Evolutionary conservation across 2,888 invertebrate species (phyloP), one percentile per base, ranked within the genome.

Genomic region (Ligdia adustata): DNA sequence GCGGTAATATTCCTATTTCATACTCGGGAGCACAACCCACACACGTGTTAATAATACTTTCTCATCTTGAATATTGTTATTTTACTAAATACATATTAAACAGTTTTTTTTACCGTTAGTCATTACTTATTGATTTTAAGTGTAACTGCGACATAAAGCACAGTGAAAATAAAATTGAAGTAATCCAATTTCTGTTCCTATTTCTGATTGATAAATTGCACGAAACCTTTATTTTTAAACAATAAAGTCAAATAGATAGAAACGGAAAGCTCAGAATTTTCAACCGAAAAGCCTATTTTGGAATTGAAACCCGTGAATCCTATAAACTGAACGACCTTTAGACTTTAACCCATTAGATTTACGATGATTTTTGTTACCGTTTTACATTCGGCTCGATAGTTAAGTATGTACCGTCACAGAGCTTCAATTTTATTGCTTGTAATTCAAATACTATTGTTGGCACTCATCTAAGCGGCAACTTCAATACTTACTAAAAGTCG

Each of bases 321-420:
- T 39, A 34, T 33, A 34, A 29, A 44, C 9, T 1, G 22, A 44
- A 37, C 26, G 9, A 26, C 3, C 31, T 12, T 1, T 37, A 28
- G 18, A 7, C 24, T 20, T 11, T 13, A 15, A 11, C 6, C 22
- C 26, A 46, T 46, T 39, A 46, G 33, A 28, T 39, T 46, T 46
- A 39, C 39, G 45, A 46, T 26, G 22, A 33, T 39, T 39, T 38
- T 22, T 9, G 39, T 39, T 18, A 42, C n/a, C n/a, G n/a, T n/a
- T n/a, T 42, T 16, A 39, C 26, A 26, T 39, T 28, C 15, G 34
- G 16, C 12, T 16, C 27, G 32, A 39, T 46, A 14, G 33, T 27
- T 39, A 22, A 31, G 14, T 27, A 12, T 37, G 27, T 16, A 4
- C 26, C 11, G 16, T 28, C 37, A n/a, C n/a, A n/a, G n/a, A n/a